Conservation (phyloP, 1,140 invertebrate genomes). For the Drosophila triauraria region DNA sequence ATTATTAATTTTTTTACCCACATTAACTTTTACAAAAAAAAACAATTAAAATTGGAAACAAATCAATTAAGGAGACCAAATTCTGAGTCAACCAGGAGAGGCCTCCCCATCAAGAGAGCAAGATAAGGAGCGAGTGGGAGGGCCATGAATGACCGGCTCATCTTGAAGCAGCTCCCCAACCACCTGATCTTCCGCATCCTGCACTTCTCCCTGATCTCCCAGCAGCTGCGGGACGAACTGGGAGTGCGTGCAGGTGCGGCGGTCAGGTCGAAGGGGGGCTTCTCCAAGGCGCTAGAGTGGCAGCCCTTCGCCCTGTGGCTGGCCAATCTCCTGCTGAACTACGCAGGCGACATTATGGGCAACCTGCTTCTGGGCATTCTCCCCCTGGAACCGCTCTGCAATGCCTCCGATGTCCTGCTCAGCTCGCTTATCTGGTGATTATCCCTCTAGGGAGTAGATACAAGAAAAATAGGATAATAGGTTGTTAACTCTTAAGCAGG, state of each 20-base stretch:
- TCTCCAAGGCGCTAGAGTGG: conserved; percentile 26
- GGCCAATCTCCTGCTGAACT: conserved; percentile 55
- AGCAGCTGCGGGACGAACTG: conserved; percentile 65
- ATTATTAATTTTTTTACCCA: conserved; percentile 29
- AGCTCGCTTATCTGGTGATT: conserved; percentile 47
- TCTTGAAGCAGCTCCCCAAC: conserved; percentile 53
- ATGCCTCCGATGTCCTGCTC: conserved; percentile 47
- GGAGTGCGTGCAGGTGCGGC: background rate
- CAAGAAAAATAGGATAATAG: background rate
- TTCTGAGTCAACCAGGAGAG: conserved; percentile 2
- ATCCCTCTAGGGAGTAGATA: background rate
- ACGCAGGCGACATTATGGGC: conserved; percentile 63
- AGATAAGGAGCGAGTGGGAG: background rate
- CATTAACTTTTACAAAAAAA: conserved; percentile 5
- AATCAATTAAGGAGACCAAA: conserved; percentile 6
- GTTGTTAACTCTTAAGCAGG: conserved; percentile 8
- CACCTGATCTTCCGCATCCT: conserved; percentile 63
- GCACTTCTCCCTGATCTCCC: conserved; percentile 57
- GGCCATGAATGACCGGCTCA: conserved; percentile 45
- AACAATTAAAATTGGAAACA: conserved; percentile 3
- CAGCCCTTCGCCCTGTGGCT: conserved; percentile 65
- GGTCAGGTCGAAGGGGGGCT: background rate
- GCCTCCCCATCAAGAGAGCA: background rate
- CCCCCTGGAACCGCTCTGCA: conserved; percentile 62
- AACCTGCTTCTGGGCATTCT: conserved; percentile 61